Percentiles rank a stretch among this genome's conserved stretches.
These are phyloP conservation scores for Malthinus flaveolus DNA, from an alignment of 2,888 invertebrate species.

Conservation along the genomic window DNA sequence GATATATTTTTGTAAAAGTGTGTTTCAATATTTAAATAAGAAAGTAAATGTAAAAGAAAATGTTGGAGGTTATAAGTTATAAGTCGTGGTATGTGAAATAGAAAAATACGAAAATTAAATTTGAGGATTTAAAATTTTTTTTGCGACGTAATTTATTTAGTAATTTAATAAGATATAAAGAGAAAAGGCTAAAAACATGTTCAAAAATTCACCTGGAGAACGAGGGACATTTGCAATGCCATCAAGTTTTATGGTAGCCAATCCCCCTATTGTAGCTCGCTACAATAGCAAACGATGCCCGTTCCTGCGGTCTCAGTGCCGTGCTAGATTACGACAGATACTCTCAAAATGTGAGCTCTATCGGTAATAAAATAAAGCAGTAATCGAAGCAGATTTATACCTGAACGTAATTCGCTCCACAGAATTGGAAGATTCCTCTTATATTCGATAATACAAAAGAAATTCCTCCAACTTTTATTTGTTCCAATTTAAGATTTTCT, in stretches of 20 bases:
- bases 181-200: slow-evolving; percentile 32
- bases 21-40: too few relatives aligned
- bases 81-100: too few relatives aligned
- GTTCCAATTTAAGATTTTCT: slow-evolving; percentile 15
- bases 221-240: slow-evolving; percentile 34
- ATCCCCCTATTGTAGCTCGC: slow-evolving; percentile 38
- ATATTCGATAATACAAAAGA: slow-evolving; percentile 31
- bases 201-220: slow-evolving; percentile 35
- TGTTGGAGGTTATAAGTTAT: too few relatives aligned
- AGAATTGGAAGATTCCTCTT: slow-evolving; percentile 24
- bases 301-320: slow-evolving; percentile 38
- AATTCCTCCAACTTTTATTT: slow-evolving; percentile 30
- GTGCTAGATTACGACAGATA: slow-evolving; percentile 39
- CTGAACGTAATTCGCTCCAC: slow-evolving; percentile 37
- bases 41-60: too few relatives aligned
- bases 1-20: too few relatives aligned
- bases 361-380: slow-evolving; percentile 42
- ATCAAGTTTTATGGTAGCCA: slow-evolving; percentile 41
- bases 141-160: too few relatives aligned
- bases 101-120: too few relatives aligned
- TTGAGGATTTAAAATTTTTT: too few relatives aligned
- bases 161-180: too few relatives aligned
- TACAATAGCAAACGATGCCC: slow-evolving; percentile 41
- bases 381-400: slow-evolving; percentile 44
- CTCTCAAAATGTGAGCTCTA: slow-evolving; percentile 38